Percentiles rank a stretch among this genome's conserved stretches.
phyloP scores from a whole-genome alignment of 2,888 invertebrate genomes.

The Latrodectus elegans region DNA sequence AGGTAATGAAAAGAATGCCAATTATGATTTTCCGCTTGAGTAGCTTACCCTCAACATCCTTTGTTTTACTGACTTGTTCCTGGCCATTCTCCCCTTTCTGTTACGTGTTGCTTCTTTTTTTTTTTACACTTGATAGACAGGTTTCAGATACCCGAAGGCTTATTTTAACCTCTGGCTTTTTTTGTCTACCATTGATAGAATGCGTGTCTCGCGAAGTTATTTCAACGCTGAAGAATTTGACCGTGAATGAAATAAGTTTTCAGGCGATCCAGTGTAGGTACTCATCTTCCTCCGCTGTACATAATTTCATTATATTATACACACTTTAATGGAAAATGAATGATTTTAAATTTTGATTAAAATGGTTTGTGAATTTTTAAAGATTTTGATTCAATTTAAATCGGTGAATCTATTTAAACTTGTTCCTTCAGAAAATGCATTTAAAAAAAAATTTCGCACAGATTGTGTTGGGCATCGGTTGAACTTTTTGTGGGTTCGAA shows the following conservation, averaged over 20 bases:
- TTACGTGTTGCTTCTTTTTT: neutral
- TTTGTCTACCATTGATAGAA: constrained; percentile 2
- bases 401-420: too few species aligned
- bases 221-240: neutral
- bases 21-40: constrained; percentile 38
- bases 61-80: constrained; percentile 35
- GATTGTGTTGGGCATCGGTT: too few species aligned
- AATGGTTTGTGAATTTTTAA: too few species aligned
- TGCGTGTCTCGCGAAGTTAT: neutral
- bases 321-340: too few species aligned
- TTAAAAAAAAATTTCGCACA: too few species aligned
- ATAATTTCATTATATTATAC: too few species aligned
- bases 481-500: too few species aligned
- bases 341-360: too few species aligned
- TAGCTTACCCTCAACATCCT: constrained; percentile 37
- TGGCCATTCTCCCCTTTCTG: neutral
- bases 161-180: neutral
- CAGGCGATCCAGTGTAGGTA: too few species aligned
- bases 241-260: neutral
- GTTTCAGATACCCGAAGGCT: constrained; percentile 10
- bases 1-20: constrained; percentile 13
- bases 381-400: too few species aligned
- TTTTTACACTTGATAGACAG: constrained; percentile 29
- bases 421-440: too few species aligned
- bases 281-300: too few species aligned